Base-by-base conservation (phyloP, 35 echinoderm and acorn worm species). In the Ophioderma brevispina region DNA sequence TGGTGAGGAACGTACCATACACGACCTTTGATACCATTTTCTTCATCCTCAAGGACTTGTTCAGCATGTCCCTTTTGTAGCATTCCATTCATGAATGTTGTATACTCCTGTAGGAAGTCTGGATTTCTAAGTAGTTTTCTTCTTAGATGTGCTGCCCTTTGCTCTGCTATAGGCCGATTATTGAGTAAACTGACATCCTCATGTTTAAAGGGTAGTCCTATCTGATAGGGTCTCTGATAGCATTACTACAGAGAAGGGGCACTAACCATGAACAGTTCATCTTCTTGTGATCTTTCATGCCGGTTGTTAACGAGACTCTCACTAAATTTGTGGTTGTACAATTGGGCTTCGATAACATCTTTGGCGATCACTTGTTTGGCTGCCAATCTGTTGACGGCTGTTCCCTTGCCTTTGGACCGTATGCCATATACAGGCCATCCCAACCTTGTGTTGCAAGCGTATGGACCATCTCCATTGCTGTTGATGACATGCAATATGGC, bases 151-250 rank as follows among this genome's bases (percentile, higher is more conserved):
- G 4, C 28, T 0, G 82, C 40, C 38, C 89, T 82, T 3, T 83
- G 84, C 36, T 17, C 18, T 78, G 82, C 91, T 35, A 77, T 35
- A 6, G 34, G 38, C 32, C 64, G 36, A 49, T 92, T 92, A 82
- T 92, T 52, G 13, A 82, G 90, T 31, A 92, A 50, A 31, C 85
- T 25, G 56, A 56, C 0, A 90, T 77, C 40, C 82, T 55, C 35
- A 76, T 79, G 28, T 63, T 80, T 90, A 21, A 97, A 78, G 13
- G 95, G 95, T 46, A 97, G 85, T n/a, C 79, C 92, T 40, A 92
- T 80, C 56, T 93, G 78, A 81, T 91, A 94, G 50, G 84, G 88
- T 31, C 81, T 78, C 79, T 87, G 76, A 88, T 82, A 75, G 84
- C 34, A 6, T 81, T 37, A 56, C 49, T 94, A 75, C 33, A 38